A percentile compares a stretch with the other conserved stretches of the same genome.
Evolutionary conservation across 2,113 vertebrate species (phyloP).

Genomic region (Melanerpes formicivorus): DNA sequence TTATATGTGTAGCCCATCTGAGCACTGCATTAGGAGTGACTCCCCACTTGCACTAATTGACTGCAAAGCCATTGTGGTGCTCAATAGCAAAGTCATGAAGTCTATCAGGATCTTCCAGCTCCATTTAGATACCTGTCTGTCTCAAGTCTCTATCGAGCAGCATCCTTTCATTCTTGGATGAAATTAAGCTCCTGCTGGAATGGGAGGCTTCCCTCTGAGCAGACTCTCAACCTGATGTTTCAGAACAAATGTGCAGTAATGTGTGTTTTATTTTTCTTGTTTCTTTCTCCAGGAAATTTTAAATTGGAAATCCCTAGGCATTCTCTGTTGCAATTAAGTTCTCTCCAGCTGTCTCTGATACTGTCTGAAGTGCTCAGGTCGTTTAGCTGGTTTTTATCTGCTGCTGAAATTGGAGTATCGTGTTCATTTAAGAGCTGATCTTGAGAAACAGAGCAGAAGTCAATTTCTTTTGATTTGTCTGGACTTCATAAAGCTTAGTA

Average conservation of each 20-base stretch:
- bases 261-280: background rate
- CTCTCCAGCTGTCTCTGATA: background rate
- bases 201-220: background rate
- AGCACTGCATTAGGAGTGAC: background rate
- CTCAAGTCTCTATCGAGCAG: background rate
- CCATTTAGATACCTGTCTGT: background rate
- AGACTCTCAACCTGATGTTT: background rate
- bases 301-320: background rate
- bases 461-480: background rate
- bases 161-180: background rate
- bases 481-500: background rate
- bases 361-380: background rate
- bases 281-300: background rate
- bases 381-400: background rate
- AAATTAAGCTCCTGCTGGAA: slow-evolving; percentile 21
- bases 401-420: background rate
- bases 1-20: background rate
- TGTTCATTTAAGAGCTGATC: background rate
- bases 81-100: background rate
- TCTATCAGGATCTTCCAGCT: background rate
- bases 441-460: background rate
- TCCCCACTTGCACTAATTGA: background rate
- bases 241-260: background rate
- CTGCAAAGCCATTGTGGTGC: background rate
- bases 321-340: slow-evolving; percentile 26